Base-by-base conservation (phyloP, 1,140 invertebrate genomes). In the Meloidogyne chitwoodi region DNA sequence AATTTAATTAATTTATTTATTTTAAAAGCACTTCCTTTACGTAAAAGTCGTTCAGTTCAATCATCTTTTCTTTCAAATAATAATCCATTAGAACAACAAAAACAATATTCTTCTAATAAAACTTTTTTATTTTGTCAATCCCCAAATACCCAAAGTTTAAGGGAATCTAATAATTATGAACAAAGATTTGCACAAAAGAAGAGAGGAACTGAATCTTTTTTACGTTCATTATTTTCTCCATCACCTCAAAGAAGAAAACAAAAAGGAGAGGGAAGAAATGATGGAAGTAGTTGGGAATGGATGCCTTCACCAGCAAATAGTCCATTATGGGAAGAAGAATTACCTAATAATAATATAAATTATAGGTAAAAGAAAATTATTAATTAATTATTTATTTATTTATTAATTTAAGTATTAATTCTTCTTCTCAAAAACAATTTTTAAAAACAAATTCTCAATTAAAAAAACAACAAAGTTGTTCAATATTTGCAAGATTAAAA, bases 1-100 rank as follows among this genome's bases (percentile, higher is more conserved):
- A n/a, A n/a, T n/a, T 31, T 31, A 31, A 31, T 31, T 31, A 38
- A 38, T 38, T 38, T 6, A 8, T 10, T 38, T 8, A 38, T n/a
- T n/a, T n/a, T 14, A 48, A 14, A 12, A 77, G 31, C 48, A 78
- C 74, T 61, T 41, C 76, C 63, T 22, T 26, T 77, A 56, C 63
- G 66, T 24, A 77, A 77, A 68, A 77, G 76, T 62, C 75, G 73
- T 14, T 77, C 76, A 41, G 72, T 68, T n/a, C 67, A 77, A 68
- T 31, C 63, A 29, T 48, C 48, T 63, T 22, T 31, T 41, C 26
- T 41, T 41, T 64, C n/a, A 1, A 0, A 3, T 38, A n/a, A 4
- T n/a, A 56, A 22, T 22, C 22, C 48, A 26, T n/a, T n/a, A n/a
- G n/a, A n/a, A n/a, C 19, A 12, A 38, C 19, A 16, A 56, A 14